Base-by-base conservation (phyloP, 2,888 invertebrate species). In the Parapristionchus giblindavisi region DNA sequence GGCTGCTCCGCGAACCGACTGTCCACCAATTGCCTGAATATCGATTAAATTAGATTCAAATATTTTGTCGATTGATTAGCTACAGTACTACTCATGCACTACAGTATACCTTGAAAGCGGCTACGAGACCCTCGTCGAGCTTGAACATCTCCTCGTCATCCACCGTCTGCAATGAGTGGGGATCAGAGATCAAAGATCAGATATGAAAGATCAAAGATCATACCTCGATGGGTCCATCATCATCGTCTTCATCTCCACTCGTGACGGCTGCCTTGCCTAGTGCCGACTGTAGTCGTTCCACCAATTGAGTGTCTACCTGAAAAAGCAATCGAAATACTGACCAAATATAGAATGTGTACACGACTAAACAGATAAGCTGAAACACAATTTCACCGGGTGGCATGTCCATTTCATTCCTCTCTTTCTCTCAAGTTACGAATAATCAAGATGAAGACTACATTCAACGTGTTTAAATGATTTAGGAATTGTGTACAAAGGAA, bases 141-240 rank as follows among this genome's bases (percentile, higher is more conserved):
- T 79, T 78, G 60, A 77, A 71, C 83, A 83, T 81, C n/a, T 73
- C 79, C 54, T 79, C 80, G 51, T 83, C 83, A 34, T 81, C 83
- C 56, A 80, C 61, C 38, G 32, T 58, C 71, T 58, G 40, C 21
- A 58, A 58, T 38, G 3, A n/a, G 21, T n/a, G n/a, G n/a, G n/a
- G n/a, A n/a, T n/a, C n/a, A n/a, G n/a, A n/a, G n/a, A n/a, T n/a
- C n/a, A n/a, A n/a, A n/a, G n/a, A n/a, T n/a, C n/a, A n/a, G n/a
- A n/a, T n/a, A n/a, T n/a, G n/a, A n/a, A n/a, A n/a, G n/a, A n/a
- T n/a, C n/a, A n/a, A n/a, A n/a, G n/a, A n/a, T n/a, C n/a, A n/a
- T n/a, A n/a, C n/a, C n/a, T n/a, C n/a, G n/a, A n/a, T n/a, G n/a
- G n/a, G n/a, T n/a, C n/a, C 68, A 11, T n/a, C 34, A 38, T 52